Evolutionary conservation across 2,113 vertebrate species (phyloP).

Genomic region (Catharus minimus): DNA sequence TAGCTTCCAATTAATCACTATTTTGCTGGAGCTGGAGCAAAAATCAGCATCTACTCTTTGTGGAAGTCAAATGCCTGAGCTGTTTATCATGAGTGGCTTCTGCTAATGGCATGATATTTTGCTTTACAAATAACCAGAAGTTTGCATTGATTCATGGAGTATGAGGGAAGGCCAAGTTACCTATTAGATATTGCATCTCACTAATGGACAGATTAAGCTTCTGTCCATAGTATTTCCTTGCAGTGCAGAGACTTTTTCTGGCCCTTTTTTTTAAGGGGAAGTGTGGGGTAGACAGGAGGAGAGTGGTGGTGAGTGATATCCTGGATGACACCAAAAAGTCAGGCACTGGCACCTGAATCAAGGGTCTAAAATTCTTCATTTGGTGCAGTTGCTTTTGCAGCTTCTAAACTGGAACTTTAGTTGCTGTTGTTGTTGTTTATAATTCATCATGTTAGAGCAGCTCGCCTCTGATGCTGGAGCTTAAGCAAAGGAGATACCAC

Average conservation of each 20-base stretch:
- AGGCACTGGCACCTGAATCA: neutral
- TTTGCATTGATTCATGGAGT: neutral
- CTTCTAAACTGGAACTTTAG: neutral
- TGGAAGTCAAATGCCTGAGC: neutral
- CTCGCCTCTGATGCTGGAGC: neutral
- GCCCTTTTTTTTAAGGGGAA: neutral
- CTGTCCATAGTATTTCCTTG: neutral
- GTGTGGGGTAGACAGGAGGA: rapidly evolving
- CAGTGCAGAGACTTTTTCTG: neutral
- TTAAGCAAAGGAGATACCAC: neutral
- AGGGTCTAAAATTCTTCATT: neutral
- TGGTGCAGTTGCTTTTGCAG: neutral
- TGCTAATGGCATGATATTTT: neutral
- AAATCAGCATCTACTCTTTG: neutral
- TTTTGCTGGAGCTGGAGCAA: neutral
- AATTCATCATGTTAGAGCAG: neutral
- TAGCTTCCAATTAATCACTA: neutral
- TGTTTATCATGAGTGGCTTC: neutral
- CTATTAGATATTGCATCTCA: neutral
- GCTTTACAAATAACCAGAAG: neutral
- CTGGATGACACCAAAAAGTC: neutral
- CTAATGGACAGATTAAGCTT: neutral
- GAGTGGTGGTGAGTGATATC: neutral
- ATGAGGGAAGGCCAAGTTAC: neutral
- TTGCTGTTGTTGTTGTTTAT: neutral